phyloP scores from a whole-genome alignment of 2,113 vertebrate species.

The Agelaius tricolor region DNA sequence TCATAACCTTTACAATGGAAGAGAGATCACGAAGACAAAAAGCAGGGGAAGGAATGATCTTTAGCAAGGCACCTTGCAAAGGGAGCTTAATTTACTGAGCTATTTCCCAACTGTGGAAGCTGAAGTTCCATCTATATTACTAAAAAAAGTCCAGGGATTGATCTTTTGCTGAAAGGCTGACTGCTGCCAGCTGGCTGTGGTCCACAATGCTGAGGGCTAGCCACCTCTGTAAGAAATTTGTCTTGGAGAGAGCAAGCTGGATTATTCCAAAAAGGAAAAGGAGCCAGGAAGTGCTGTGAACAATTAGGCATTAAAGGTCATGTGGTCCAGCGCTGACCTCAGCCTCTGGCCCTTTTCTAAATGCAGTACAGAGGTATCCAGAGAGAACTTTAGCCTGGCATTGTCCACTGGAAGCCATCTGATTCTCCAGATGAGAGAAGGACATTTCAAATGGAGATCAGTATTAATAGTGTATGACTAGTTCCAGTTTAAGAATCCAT shows the following conservation, averaged over 20 bases:
- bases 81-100: neutral
- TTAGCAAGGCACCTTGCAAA: neutral
- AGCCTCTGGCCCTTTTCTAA: neutral
- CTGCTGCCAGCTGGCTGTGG: constrained; percentile 13
- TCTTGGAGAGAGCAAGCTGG: constrained; percentile 13
- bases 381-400: neutral
- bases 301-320: neutral
- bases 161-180: constrained; percentile 16
- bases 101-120: neutral
- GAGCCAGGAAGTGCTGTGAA: constrained; percentile 16
- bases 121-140: constrained; percentile 5
- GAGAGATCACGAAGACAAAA: neutral
- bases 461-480: neutral
- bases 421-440: neutral
- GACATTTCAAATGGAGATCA: neutral
- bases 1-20: neutral
- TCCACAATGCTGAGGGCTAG: neutral
- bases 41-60: neutral
- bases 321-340: neutral
- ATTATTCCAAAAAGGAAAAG: neutral
- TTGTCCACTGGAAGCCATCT: neutral
- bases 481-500: neutral
- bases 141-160: neutral
- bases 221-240: constrained; percentile 11
- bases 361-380: neutral